These are phyloP conservation scores for Tetrax tetrax DNA, from an alignment of 2,113 vertebrate genomes.

Conservation along the genomic window DNA sequence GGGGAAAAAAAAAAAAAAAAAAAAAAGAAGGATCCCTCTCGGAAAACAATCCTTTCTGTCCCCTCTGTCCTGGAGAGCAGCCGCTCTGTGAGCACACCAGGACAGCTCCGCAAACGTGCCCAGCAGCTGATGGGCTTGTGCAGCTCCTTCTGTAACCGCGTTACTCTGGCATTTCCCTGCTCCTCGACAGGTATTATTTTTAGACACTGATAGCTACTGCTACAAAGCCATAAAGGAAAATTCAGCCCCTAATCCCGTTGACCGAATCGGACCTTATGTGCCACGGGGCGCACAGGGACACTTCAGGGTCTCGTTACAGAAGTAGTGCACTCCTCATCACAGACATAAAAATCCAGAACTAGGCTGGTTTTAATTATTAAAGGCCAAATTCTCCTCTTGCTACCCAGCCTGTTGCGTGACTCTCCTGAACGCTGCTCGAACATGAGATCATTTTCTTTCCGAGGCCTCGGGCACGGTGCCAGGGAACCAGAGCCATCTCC, in stretches of 20 bases:
- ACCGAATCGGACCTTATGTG: accelerated
- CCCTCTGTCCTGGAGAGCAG: accelerated
- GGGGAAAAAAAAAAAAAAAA: neutral
- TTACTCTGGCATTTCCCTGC: accelerated
- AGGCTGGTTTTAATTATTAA: neutral
- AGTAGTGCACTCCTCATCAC: accelerated
- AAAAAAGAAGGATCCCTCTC: neutral
- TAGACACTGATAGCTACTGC: no score
- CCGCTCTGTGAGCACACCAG: accelerated
- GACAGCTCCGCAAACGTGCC: accelerated
- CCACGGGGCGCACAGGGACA: no score
- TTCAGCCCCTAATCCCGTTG: accelerated
- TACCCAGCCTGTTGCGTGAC: neutral
- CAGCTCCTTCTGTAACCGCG: accelerated
- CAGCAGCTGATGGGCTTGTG: accelerated
- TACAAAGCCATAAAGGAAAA: neutral
- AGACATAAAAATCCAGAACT: neutral
- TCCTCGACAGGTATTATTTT: accelerated
- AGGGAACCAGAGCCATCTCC: accelerated
- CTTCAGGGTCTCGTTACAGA: neutral
- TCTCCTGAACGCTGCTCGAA: neutral
- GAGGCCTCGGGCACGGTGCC: neutral
- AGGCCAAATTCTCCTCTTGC: no score
- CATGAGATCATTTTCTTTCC: neutral
- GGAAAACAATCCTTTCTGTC: neutral